phyloP scores from a whole-genome alignment of 2,797 vertebrate genomes.

The Rousettus madagascariensis region DNA sequence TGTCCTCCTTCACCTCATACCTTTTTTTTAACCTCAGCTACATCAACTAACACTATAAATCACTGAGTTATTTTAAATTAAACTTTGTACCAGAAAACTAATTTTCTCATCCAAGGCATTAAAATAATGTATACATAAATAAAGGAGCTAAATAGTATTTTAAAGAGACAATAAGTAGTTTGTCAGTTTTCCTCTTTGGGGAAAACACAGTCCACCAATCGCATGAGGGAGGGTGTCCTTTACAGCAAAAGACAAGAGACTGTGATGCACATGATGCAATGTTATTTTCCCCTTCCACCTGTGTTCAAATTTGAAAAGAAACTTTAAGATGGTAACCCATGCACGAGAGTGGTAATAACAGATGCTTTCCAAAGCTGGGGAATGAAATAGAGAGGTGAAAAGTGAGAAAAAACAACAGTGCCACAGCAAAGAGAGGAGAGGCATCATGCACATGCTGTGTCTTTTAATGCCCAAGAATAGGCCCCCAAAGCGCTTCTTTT shows the following conservation, averaged over 20 bases:
- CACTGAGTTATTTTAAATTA: conserved; percentile 53
- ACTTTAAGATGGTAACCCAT: not conserved
- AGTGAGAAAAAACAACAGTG: not conserved
- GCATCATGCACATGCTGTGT: not conserved
- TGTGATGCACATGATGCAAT: not conserved
- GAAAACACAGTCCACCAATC: not conserved
- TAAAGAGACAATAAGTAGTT: not conserved
- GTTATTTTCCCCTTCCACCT: not conserved
- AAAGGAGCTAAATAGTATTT: not conserved
- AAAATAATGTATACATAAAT: not conserved
- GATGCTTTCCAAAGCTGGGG: not conserved
- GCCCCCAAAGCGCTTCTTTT: not conserved
- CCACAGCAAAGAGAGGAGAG: not conserved
- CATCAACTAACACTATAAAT: conserved; percentile 55
- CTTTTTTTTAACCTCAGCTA: conserved; percentile 6
- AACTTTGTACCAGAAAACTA: conserved; percentile 53
- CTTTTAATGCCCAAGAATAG: not conserved
- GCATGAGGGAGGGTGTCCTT: not conserved
- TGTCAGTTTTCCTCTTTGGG: not conserved
- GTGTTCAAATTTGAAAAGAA: not conserved
- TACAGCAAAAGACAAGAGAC: not conserved
- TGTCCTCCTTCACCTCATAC: conserved; percentile 1
- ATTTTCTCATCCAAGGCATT: conserved; percentile 17
- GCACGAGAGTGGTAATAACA: not conserved
- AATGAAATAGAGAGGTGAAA: not conserved